A percentile compares a stretch with the other conserved stretches of the same genome.
These are phyloP conservation scores for Drosophila serrata DNA, from an alignment of 1,140 invertebrate species.

Conservation along the genomic window DNA sequence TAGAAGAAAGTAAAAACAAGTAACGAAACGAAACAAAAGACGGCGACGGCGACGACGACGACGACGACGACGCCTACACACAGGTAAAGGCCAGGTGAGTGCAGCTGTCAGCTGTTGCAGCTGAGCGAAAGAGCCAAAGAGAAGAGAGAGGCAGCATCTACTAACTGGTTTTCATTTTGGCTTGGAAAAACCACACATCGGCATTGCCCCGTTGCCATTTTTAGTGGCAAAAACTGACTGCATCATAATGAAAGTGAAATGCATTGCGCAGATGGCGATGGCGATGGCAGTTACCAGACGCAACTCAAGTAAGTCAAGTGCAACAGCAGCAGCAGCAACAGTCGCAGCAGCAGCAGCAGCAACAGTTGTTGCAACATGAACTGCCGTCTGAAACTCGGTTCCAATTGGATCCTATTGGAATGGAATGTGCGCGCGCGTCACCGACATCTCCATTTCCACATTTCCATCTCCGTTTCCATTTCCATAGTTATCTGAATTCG, in stretches of 20 bases:
- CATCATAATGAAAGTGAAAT: slow-evolving; percentile 84
- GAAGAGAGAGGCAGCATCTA: slow-evolving; percentile 35
- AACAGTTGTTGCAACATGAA: slow-evolving; percentile 60
- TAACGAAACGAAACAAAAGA: slow-evolving; percentile 66
- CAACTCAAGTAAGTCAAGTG: slow-evolving; percentile 79
- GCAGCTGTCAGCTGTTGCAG: slow-evolving; percentile 77
- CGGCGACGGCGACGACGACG: slow-evolving; percentile 5
- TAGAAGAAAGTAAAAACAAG: slow-evolving; percentile 83
- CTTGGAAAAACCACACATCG: slow-evolving; percentile 81
- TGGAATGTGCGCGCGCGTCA: slow-evolving; percentile 61
- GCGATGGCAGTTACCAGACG: slow-evolving; percentile 68
- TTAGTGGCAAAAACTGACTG: slow-evolving; percentile 83
- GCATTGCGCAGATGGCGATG: slow-evolving; percentile 79
- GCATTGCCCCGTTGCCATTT: slow-evolving; percentile 77
- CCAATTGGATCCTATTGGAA: slow-evolving; percentile 69
- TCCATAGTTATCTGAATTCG: slow-evolving; percentile 50
- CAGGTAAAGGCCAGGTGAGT: slow-evolving; percentile 58
- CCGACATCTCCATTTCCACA: slow-evolving; percentile 48
- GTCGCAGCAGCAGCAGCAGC: slow-evolving; percentile 29
- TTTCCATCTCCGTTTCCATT: slow-evolving; percentile 24
- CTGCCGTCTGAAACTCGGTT: slow-evolving; percentile 33
- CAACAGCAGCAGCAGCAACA: slow-evolving; percentile 59
- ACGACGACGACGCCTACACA: slow-evolving; percentile 49
- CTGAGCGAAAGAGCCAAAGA: slow-evolving; percentile 27
- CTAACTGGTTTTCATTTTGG: slow-evolving; percentile 80